These are phyloP conservation scores for Eupelmus urozonus DNA, from an alignment of 2,888 invertebrate species.

Conservation along the genomic window DNA sequence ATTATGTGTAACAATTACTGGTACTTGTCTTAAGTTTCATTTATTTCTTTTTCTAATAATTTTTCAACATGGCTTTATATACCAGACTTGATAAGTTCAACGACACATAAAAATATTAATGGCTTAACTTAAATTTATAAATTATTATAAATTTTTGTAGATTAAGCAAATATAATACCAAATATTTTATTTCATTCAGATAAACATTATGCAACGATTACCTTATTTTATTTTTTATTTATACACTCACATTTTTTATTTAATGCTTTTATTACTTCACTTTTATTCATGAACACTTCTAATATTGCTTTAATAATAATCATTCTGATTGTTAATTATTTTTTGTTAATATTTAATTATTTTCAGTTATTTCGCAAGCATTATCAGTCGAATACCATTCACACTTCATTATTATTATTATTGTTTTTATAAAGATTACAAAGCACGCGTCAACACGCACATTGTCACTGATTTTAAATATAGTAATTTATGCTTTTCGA, in stretches of 20 bases:
- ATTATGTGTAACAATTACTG: slow-evolving; percentile 49
- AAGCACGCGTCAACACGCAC: slow-evolving; percentile 67
- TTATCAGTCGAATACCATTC: slow-evolving; percentile 72
- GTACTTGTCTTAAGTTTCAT: slow-evolving; percentile 44
- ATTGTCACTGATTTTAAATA: slow-evolving; percentile 66
- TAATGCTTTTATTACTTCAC: slow-evolving; percentile 43
- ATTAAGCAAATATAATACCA: slow-evolving; percentile 28
- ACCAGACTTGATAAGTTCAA: not conserved
- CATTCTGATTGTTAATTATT: slow-evolving; percentile 64
- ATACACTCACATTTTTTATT: slow-evolving; percentile 31
- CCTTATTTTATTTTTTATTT: slow-evolving; percentile 16
- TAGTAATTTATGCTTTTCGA: slow-evolving; percentile 38
- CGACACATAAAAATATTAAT: slow-evolving; percentile 17
- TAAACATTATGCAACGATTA: slow-evolving; percentile 47
- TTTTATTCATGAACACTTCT: slow-evolving; percentile 30
- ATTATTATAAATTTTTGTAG: slow-evolving; percentile 19
- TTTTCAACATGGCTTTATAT: slow-evolving; percentile 17
- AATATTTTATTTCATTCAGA: slow-evolving; percentile 42
- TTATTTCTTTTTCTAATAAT: slow-evolving; percentile 18
- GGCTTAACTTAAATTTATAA: slow-evolving; percentile 9
- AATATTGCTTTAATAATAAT: slow-evolving; percentile 51
- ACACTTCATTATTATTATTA: slow-evolving; percentile 61
- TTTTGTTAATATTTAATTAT: slow-evolving; percentile 66
- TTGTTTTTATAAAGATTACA: slow-evolving; percentile 60
- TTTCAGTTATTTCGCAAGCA: slow-evolving; percentile 73